Percentiles rank a stretch among this genome's conserved stretches.
Evolutionary conservation across 2,113 vertebrate species (phyloP).

Genomic region (Chlorocebus sabaeus): DNA sequence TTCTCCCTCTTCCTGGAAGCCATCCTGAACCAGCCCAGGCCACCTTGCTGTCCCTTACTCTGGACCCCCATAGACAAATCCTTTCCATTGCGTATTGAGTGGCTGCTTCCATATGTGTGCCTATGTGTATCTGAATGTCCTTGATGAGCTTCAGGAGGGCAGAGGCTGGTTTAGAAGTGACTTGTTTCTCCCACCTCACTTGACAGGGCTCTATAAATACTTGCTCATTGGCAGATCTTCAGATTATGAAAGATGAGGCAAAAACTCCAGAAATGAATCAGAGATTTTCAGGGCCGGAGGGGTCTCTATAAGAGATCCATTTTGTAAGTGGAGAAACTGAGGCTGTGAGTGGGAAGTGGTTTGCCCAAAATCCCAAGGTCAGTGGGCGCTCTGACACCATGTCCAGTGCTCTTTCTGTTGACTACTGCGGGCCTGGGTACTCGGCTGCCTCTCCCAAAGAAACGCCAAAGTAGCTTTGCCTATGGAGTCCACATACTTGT

Average conservation of each 20-base stretch:
- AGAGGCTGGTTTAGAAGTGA: not conserved
- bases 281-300: not conserved
- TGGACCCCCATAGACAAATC: not conserved
- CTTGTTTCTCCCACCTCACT: slow-evolving; percentile 28
- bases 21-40: not conserved
- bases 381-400: not conserved
- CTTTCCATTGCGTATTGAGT: not conserved
- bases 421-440: not conserved
- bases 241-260: not conserved
- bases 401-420: not conserved
- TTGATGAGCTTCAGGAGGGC: slow-evolving; percentile 24
- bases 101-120: not conserved
- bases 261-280: slow-evolving; percentile 30
- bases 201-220: slow-evolving; percentile 56
- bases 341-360: not conserved
- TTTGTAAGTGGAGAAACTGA: slow-evolving; percentile 16
- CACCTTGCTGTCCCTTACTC: not conserved
- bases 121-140: not conserved
- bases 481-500: not conserved
- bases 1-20: not conserved
- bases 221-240: slow-evolving; percentile 45
- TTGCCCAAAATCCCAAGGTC: not conserved
- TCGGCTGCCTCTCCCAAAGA: not conserved
- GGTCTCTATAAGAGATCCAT: not conserved
- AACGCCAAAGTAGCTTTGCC: not conserved